Conservation (phyloP, 2,888 invertebrate species). For the Eudemis profundana region DNA sequence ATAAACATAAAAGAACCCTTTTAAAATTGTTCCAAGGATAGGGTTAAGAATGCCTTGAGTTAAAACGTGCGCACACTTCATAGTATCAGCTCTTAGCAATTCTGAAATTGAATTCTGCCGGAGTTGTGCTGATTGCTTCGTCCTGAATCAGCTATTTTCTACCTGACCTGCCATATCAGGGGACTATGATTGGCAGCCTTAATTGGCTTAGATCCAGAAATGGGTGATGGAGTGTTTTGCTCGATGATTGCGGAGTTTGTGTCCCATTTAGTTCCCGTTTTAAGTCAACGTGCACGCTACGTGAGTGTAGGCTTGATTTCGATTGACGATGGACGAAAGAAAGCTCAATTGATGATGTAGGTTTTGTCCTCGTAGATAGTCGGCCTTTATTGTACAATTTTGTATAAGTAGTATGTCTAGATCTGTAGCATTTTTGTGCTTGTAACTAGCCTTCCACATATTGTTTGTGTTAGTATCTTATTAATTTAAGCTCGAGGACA, state of each 20-base stretch:
- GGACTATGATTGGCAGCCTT: constrained; percentile 38
- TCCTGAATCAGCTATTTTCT: constrained; percentile 52
- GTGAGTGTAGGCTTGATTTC: neutral
- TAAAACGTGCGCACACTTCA: constrained; percentile 48
- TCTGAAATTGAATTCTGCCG: constrained; percentile 53
- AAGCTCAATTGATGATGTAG: no score
- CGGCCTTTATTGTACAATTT: no score
- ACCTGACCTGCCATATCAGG: constrained; percentile 47
- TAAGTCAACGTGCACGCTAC: neutral
- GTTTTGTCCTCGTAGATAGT: no score
- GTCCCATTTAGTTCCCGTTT: neutral
- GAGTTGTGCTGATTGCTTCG: constrained; percentile 53
- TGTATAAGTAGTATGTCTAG: no score
- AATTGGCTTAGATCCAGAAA: constrained; percentile 35
- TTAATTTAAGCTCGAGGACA: no score
- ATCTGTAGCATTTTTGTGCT: no score
- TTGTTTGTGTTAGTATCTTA: no score
- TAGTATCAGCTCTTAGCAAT: constrained; percentile 47
- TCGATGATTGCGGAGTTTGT: neutral
- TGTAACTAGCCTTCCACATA: no score
- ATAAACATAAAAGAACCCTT: constrained; percentile 41
- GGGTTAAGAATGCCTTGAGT: constrained; percentile 44
- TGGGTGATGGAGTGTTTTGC: constrained; percentile 11
- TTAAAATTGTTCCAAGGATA: constrained; percentile 35
- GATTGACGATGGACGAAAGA: no score